Evolutionary conservation across 2,888 invertebrate species (phyloP).

Genomic region (Tryphoninae sp.): DNA sequence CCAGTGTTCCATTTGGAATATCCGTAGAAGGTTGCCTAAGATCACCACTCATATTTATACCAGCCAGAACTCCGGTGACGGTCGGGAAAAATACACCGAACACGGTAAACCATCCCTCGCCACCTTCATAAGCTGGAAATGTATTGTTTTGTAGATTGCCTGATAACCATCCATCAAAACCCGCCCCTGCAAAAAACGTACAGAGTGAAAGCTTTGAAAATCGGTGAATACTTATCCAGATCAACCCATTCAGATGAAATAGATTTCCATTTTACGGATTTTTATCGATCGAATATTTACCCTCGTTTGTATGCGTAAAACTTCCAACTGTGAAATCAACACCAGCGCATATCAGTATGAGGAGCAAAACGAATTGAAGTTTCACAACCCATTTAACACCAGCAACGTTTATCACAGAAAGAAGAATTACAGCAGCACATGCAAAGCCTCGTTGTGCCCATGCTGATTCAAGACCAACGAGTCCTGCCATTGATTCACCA

Average conservation of each 20-base stretch:
- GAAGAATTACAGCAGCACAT: slow-evolving; percentile 91
- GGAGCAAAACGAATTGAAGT: slow-evolving; percentile 93
- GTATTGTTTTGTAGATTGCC: slow-evolving; percentile 91
- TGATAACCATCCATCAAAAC: slow-evolving; percentile 93
- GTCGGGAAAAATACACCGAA: slow-evolving; percentile 99
- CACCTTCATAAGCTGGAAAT: slow-evolving; percentile 89
- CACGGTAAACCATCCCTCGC: slow-evolving; percentile 96
- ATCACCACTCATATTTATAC: slow-evolving; percentile 99
- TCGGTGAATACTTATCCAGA: neutral
- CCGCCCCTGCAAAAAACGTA: slow-evolving; percentile 83
- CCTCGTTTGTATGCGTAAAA: slow-evolving; percentile 88
- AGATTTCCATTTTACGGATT: slow-evolving; percentile 8
- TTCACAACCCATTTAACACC: slow-evolving; percentile 99
- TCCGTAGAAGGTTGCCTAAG: slow-evolving; percentile 94
- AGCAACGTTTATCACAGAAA: slow-evolving; percentile 96
- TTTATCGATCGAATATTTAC: slow-evolving; percentile 80
- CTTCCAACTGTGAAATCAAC: slow-evolving; percentile 97
- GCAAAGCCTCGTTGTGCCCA: slow-evolving; percentile 95
- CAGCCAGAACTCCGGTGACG: slow-evolving; percentile 97
- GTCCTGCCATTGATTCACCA: slow-evolving; percentile 96
- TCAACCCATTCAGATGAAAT: neutral
- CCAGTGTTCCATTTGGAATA: slow-evolving; percentile 96
- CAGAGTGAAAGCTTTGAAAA: slow-evolving; percentile 10
- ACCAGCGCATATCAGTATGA: slow-evolving; percentile 93
- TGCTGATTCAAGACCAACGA: slow-evolving; percentile 87